Evolutionary conservation across 2,888 invertebrate species (phyloP), one percentile per base, ranked within the genome.

Genomic region (Endotricha flammealis): DNA sequence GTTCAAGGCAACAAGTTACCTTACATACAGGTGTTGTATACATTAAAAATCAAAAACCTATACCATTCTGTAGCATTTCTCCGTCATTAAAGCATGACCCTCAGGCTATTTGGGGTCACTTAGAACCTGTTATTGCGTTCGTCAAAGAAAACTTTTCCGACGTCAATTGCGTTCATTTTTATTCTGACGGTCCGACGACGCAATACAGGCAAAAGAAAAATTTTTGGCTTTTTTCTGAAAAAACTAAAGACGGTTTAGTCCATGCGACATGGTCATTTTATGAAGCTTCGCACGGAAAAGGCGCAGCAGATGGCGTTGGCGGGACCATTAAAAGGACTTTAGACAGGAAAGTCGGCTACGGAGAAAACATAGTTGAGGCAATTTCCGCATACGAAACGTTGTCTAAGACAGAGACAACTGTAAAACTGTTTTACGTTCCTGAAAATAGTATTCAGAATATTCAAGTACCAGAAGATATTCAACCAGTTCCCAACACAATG

Each of bases 261-360:
- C 10, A 34, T 22, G 12, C 29, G 3, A 29, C 29, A 12, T 36
- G 35, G 35, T 12, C 12, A 10, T 29, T 31, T 16, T 31, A 9
- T 25, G 36, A 36, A 11, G 30, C 36, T 17, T 30, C 36, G 4
- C 31, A 36, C 9, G 31, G 36, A 17, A 36, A 36, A 36, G 31
- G 31, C 5, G 31, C 24, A n/a, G 30, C 30, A 11, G 36, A 30
- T 25, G 36, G 36, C 7, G 12, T 36, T 8, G 20, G 20, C 20
- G 20, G 20, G 3, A 7, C 12, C 4, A 27, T 27, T 4, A 27
- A 27, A 27, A 27, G 27, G 7, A 27, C 4, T 27, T 27, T 27
- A 20, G 20, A 20, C 20, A 7, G 4, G 25, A 30, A 13, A 24
- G 27, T 25, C 6, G 22, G n/a, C 2, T 14, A 29, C 16, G 29